phyloP scores from a whole-genome alignment of 2,888 invertebrate genomes.

The Hoplodrina blanda region DNA sequence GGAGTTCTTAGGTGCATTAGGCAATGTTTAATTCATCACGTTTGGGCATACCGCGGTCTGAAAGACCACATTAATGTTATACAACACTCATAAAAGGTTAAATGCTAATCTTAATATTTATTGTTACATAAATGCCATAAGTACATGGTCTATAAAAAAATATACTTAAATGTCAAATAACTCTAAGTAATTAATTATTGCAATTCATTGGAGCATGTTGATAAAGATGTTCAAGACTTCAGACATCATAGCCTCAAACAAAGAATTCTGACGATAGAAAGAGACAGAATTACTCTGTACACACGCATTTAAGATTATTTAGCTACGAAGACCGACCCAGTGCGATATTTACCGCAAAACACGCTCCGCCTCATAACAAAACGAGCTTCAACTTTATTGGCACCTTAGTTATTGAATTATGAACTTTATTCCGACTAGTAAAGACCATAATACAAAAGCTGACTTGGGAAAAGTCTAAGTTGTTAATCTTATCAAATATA shows the following conservation, averaged over 20 bases:
- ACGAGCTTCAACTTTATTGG: too few relatives aligned
- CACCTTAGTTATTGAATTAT: too few relatives aligned
- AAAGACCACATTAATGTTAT: neutral
- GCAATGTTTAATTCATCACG: slow-evolving; percentile 6
- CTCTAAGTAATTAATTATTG: slow-evolving; percentile 27
- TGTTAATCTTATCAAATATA: too few relatives aligned
- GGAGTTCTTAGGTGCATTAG: neutral
- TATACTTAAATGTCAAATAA: slow-evolving; percentile 5
- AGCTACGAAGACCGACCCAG: neutral
- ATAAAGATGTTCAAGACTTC: neutral
- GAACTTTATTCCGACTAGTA: too few relatives aligned
- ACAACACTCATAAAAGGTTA: slow-evolving; percentile 6
- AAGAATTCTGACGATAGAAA: neutral
- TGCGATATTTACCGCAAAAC: neutral
- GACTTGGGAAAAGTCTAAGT: too few relatives aligned
- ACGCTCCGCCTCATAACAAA: too few relatives aligned
- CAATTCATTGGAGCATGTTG: slow-evolving; percentile 1
- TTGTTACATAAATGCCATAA: slow-evolving; percentile 21
- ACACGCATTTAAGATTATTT: neutral
- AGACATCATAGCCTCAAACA: neutral
- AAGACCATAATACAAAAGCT: too few relatives aligned
- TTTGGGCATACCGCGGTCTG: neutral
- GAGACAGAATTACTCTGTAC: neutral
- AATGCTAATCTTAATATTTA: slow-evolving; percentile 9
- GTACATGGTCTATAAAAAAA: slow-evolving; percentile 16